Evolutionary conservation across 2,113 vertebrate genomes (phyloP).

Genomic region (Mionectes macconnelli): DNA sequence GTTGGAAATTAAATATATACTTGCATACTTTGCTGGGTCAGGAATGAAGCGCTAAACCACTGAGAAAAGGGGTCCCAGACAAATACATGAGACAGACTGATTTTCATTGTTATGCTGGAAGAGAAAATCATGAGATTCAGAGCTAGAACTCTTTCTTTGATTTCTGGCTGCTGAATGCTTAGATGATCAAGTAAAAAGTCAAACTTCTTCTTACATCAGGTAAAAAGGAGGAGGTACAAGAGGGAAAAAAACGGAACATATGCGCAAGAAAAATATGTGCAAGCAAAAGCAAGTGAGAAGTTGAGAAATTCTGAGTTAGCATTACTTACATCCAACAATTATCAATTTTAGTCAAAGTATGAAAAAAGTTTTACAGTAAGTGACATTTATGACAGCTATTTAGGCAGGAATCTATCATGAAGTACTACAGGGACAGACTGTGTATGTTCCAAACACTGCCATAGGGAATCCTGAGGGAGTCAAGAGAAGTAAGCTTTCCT

Average conservation of each 20-base stretch:
- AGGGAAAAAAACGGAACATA: background rate
- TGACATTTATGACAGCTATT: background rate
- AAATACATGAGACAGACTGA: background rate
- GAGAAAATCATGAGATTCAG: background rate
- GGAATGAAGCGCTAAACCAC: slow-evolving; percentile 19
- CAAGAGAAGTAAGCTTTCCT: background rate
- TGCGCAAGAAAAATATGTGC: background rate
- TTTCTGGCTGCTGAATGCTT: background rate
- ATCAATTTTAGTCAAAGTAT: background rate
- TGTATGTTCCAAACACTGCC: background rate
- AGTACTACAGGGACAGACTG: background rate
- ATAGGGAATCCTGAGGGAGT: background rate
- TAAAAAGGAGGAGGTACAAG: background rate
- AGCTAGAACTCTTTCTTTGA: background rate
- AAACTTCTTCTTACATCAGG: background rate
- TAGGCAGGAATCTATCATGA: background rate
- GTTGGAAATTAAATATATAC: slow-evolving; percentile 16
- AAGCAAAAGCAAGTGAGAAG: background rate
- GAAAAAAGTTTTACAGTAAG: background rate
- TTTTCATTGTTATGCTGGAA: background rate
- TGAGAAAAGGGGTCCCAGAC: background rate
- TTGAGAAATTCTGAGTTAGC: background rate
- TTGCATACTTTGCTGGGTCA: background rate
- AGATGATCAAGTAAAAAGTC: background rate
- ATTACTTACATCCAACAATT: background rate